Evolutionary conservation across 2,113 vertebrate genomes (phyloP).

Genomic region (Amblyopsis rosae): DNA sequence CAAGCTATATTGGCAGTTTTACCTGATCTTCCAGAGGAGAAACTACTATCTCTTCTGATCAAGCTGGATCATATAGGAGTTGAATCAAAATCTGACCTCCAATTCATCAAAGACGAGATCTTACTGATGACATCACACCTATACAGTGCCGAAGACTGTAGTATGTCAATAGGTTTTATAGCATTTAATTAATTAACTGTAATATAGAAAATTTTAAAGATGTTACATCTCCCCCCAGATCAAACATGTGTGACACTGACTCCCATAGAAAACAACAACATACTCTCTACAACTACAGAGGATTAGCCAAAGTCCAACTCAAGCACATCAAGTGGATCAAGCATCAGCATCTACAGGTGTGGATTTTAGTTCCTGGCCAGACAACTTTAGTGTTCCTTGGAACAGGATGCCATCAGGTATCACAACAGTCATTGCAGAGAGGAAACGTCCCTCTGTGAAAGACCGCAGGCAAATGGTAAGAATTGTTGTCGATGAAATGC

Average conservation of each 20-base stretch:
- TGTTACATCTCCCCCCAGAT: neutral
- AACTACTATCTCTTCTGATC: neutral
- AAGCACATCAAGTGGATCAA: neutral
- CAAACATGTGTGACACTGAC: neutral
- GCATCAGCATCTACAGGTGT: neutral
- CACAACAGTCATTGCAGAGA: neutral
- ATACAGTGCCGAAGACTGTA: neutral
- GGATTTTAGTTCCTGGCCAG: neutral
- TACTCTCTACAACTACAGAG: neutral
- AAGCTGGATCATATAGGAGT: neutral
- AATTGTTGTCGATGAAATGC: slow-evolving; percentile 13
- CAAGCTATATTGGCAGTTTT: neutral
- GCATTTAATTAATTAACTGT: neutral
- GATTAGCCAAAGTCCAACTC: neutral
- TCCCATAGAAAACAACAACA: neutral
- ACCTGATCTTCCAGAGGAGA: neutral
- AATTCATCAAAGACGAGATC: neutral
- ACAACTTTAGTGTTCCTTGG: neutral
- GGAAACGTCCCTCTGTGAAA: neutral
- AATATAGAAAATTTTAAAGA: neutral
- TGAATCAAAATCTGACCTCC: neutral
- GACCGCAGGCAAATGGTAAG: slow-evolving; percentile 1
- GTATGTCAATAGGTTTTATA: neutral
- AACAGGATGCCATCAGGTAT: neutral
- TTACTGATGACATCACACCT: neutral